Percentiles rank a stretch among this genome's conserved stretches.
Conservation (phyloP, 2,797 vertebrate species). For the Rhynchotus rufescens region DNA sequence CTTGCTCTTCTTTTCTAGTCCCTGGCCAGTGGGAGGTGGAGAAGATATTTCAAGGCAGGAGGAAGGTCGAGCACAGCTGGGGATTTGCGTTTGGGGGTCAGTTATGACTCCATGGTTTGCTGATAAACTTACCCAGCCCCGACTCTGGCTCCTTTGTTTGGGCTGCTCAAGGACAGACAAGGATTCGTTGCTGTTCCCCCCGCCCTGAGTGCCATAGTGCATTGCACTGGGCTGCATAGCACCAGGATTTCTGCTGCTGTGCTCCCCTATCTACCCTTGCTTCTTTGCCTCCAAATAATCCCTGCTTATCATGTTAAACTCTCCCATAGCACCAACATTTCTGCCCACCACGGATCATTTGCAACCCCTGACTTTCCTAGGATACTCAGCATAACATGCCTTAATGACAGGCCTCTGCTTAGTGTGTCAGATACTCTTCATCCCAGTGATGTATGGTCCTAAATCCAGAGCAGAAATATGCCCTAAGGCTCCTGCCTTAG, state of each 20-base stretch:
- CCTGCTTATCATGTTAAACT: background rate
- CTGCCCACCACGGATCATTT: background rate
- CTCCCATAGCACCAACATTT: background rate
- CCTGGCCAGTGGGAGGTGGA: fast-evolving
- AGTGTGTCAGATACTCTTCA: background rate
- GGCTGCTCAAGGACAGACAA: background rate
- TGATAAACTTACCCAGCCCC: background rate
- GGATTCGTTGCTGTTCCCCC: background rate
- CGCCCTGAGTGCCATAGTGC: background rate
- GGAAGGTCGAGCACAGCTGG: fast-evolving
- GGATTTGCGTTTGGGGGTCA: background rate
- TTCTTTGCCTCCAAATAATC: background rate
- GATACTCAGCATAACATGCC: background rate
- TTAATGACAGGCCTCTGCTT: background rate
- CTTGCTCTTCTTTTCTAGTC: background rate
- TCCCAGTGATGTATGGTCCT: background rate
- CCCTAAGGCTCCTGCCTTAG: background rate
- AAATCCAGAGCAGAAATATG: background rate
- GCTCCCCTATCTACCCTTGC: background rate
- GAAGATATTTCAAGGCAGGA: background rate
- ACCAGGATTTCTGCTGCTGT: background rate
- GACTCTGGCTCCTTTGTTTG: background rate
- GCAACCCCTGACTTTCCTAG: background rate
- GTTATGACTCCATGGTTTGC: background rate
- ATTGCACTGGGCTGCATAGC: background rate